phyloP scores from a whole-genome alignment of 1,140 invertebrate species.

The Teleogryllus occipitalis region DNA sequence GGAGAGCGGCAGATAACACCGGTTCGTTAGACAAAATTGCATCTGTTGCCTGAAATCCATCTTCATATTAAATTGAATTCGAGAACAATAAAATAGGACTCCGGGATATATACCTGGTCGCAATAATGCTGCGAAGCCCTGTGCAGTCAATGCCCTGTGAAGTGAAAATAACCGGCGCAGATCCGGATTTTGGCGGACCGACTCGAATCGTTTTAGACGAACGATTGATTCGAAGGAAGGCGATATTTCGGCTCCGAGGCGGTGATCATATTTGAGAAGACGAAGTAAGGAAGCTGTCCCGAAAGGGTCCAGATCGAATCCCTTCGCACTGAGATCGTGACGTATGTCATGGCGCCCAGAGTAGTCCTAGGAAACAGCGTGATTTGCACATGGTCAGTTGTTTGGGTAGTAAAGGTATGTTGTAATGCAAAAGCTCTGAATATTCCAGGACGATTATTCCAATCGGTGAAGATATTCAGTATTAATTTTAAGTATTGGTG shows the following conservation, averaged over 20 bases:
- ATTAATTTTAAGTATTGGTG: too few relatives aligned
- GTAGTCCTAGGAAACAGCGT: too few relatives aligned
- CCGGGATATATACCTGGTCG: not conserved
- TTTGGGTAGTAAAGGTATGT: too few relatives aligned
- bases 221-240: not conserved
- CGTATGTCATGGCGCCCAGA: too few relatives aligned
- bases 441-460: too few relatives aligned
- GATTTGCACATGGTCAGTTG: too few relatives aligned
- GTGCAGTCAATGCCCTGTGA: not conserved
- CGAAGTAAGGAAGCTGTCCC: not conserved
- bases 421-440: too few relatives aligned
- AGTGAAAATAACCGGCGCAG: not conserved
- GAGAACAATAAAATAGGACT: not conserved
- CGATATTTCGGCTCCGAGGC: not conserved
- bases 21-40: not conserved
- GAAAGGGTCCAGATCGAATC: not conserved
- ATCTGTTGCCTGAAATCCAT: not conserved
- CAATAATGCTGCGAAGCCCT: not conserved
- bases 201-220: not conserved
- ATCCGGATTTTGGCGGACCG: not conserved
- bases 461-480: too few relatives aligned
- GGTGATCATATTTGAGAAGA: not conserved
- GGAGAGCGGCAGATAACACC: not conserved
- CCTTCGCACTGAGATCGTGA: too few relatives aligned
- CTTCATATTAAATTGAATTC: not conserved